Base-by-base conservation (phyloP, 2,888 invertebrate species). In the Pollenia labialis region DNA sequence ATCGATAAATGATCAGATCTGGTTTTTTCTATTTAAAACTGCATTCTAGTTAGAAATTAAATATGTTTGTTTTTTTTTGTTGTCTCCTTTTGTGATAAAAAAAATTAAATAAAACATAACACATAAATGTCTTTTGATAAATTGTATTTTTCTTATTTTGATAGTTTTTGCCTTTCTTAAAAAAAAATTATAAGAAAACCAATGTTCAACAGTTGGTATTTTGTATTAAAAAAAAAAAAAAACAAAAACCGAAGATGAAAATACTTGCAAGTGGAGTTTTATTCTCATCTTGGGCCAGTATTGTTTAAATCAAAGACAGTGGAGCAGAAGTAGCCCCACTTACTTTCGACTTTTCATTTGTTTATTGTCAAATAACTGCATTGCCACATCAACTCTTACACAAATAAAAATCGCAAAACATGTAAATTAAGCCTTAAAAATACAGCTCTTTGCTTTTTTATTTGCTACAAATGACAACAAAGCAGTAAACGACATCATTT, bases 201-300 rank as follows among this genome's bases (percentile, higher is more conserved):
- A 42, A 75, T 79, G 74, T 75, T 72, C 54, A 83, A 83, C 83
- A 64, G 72, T 83, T 82, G 72, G 79, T 46, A 56, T 66, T 72
- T 68, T 77, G 42, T 69, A 62, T 52, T 32, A 52, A 60, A 42
- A 58, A 72, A 46, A 66, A 50, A 66, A 11, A 46, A 66, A 50
- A 66, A 11, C 52, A 2, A 18, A 66, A 58, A 68, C 10, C 10
- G 4, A 50, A 68, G 14, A 50, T 44, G 16, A 52, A 44, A 64
- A 66, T 50, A 77, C 56, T 60, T 82, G 58, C 60, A 23, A 74
- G 54, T n/a, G 16, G 40, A n/a, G 11, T 32, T 4, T 32, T n/a
- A 2, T 58, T 72, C 52, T 66, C 50, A 48, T 60, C 11, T 60
- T 79, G 8, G 64, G 23, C 12, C 18, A 46, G 10, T 18, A 18